These are phyloP conservation scores for Mormyrus lacerda DNA, from an alignment of 2,113 vertebrate species.

Conservation along the genomic window DNA sequence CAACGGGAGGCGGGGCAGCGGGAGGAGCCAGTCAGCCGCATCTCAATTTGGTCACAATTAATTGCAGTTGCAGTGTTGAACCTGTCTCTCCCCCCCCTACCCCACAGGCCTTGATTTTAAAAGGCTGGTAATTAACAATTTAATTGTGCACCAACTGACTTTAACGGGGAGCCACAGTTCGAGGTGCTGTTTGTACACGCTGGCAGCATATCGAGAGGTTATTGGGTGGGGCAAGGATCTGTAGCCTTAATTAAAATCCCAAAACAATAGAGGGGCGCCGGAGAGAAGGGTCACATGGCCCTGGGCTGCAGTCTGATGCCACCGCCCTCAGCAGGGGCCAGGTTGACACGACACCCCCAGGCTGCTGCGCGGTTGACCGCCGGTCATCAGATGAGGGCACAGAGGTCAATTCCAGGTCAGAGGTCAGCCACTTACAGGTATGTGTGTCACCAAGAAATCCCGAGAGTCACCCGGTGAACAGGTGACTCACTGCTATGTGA, in stretches of 20 bases:
- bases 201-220: not conserved
- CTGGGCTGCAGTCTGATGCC: not conserved
- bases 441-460: not conserved
- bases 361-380: not conserved
- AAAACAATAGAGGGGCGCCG: not conserved
- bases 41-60: constrained; percentile 10
- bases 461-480: not conserved
- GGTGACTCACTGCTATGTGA: not conserved
- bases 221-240: not conserved
- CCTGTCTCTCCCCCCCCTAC: not conserved
- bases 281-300: not conserved
- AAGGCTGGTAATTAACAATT: constrained; percentile 5
- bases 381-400: not conserved
- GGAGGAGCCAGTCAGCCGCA: not conserved
- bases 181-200: not conserved
- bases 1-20: not conserved
- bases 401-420: not conserved
- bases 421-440: not conserved
- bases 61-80: constrained; percentile 14
- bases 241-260: constrained; percentile 2
- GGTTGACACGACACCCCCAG: not conserved
- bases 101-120: not conserved
- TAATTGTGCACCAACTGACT: constrained; percentile 7
- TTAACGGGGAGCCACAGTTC: not conserved
- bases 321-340: not conserved